These are phyloP conservation scores for Drosophila diplacantha DNA, from an alignment of 2,888 invertebrate species.

Conservation along the genomic window DNA sequence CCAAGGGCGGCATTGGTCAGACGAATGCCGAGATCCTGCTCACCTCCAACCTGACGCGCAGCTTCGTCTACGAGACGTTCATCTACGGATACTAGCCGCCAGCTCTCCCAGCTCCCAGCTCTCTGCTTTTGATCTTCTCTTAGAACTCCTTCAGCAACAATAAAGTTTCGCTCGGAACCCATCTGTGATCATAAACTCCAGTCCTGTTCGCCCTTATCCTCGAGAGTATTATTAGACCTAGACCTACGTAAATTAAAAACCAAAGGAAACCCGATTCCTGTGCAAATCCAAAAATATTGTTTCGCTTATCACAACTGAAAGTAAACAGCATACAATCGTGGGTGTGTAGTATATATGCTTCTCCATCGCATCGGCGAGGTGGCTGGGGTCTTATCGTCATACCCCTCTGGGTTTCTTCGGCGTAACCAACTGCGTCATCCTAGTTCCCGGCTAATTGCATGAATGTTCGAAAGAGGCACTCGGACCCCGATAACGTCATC, in stretches of 20 bases:
- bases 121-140: slow-evolving; percentile 10
- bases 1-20: slow-evolving; percentile 66
- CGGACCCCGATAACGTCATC: neutral
- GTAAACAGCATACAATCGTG: neutral
- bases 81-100: slow-evolving; percentile 74
- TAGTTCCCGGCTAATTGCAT: slow-evolving; percentile 1
- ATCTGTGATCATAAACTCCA: slow-evolving; percentile 55
- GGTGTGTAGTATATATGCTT: neutral
- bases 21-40: slow-evolving; percentile 64
- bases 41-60: slow-evolving; percentile 62
- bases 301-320: slow-evolving; percentile 9
- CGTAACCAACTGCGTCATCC: slow-evolving; percentile 4
- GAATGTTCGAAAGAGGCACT: neutral
- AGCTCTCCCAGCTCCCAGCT: neutral
- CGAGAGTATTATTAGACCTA: slow-evolving; percentile 25
- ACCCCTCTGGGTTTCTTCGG: slow-evolving; percentile 4
- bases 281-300: slow-evolving; percentile 10
- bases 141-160: slow-evolving; percentile 32
- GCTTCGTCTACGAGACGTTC: slow-evolving; percentile 70
- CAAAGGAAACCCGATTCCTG: neutral
- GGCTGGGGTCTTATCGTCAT: slow-evolving; percentile 3
- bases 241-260: neutral
- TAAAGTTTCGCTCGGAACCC: slow-evolving; percentile 54
- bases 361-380: neutral
- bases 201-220: slow-evolving; percentile 7